Evolutionary conservation across 2,113 vertebrate species (phyloP), one percentile per base, ranked within the genome.

Genomic region (Myxocyprinus asiaticus): DNA sequence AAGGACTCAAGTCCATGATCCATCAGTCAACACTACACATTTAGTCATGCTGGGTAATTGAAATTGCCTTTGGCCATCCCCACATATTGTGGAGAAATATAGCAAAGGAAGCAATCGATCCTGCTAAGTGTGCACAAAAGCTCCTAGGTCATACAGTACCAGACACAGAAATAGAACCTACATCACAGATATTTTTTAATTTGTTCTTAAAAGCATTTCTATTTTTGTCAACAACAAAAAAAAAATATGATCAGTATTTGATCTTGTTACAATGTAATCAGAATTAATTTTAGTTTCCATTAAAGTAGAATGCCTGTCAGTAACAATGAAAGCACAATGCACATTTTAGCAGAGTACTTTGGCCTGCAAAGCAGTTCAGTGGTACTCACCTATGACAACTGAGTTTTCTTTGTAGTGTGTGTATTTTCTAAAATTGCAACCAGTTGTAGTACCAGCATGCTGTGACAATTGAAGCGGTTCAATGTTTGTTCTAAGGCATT

Each of bases 161-260:
- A 79, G 70, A 75, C 48, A 74, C 68, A 43, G 74, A 63, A 47
- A 62, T 59, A 64, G 15, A 63, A 65, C 48, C 70, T 56, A 53
- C 12, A 63, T 12, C n/a, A 22, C 71, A 45, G 22, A 72, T 73
- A 68, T 76, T 81, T 59, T 65, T 12, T 50, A 45, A 47, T 69
- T 10, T 12, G 10, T 14, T 80, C 78, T 77, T 10, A 48, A 65
- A 62, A 33, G 22, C 74, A n/a, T 45, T 59, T 15, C 22, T 51
- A 50, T 33, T 22, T 69, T 65, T 70, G 63, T 76, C 53, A 11
- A 44, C 65, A 22, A 12, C 43, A 7, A 47, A 72, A 17, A 47
- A 72, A 17, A 6, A 44, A 64, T 8, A 3, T 65, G 11, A 50
- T 44, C 44, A n/a, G 66, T 33, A 48, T 47, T 61, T 69, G 22